Conservation (phyloP, 2,797 vertebrate species). For the Sardinella longiceps region DNA sequence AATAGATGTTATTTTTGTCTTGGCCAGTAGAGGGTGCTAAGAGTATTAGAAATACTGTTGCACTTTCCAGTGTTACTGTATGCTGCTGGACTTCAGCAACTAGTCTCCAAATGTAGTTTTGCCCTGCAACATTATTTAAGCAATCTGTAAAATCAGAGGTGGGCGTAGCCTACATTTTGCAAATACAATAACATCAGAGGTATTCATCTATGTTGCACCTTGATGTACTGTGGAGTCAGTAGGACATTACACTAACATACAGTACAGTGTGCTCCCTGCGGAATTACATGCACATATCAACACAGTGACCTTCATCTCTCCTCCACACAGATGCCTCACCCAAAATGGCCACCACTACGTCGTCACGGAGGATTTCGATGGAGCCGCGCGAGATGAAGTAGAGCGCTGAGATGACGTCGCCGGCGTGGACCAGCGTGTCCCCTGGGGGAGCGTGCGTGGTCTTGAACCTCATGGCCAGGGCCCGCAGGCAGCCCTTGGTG, state of each 20-base stretch:
- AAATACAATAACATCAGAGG: no score
- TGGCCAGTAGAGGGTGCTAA: not conserved
- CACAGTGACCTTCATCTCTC: not conserved
- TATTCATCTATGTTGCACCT: not conserved
- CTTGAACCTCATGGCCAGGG: slow-evolving; percentile 90
- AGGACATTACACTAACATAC: not conserved
- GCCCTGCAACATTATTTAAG: not conserved
- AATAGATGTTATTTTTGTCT: not conserved
- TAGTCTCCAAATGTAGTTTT: not conserved
- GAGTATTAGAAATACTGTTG: not conserved
- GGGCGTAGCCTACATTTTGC: no score
- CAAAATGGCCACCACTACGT: slow-evolving; percentile 88
- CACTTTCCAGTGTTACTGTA: not conserved
- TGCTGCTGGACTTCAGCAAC: no score
- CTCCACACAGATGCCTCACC: slow-evolving; percentile 66
- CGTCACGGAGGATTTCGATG: slow-evolving; percentile 88
- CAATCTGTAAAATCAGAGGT: no score
- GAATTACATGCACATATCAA: not conserved
- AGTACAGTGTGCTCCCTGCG: not conserved
- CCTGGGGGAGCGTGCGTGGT: slow-evolving; percentile 88
- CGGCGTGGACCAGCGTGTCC: slow-evolving; percentile 88
- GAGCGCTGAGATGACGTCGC: slow-evolving; percentile 87
- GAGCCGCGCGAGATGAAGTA: slow-evolving; percentile 92
- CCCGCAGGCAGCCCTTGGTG: slow-evolving; percentile 87
- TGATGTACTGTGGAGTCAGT: no score